phyloP scores from a whole-genome alignment of 2,797 vertebrate genomes.

The Cheirogaleus major region DNA sequence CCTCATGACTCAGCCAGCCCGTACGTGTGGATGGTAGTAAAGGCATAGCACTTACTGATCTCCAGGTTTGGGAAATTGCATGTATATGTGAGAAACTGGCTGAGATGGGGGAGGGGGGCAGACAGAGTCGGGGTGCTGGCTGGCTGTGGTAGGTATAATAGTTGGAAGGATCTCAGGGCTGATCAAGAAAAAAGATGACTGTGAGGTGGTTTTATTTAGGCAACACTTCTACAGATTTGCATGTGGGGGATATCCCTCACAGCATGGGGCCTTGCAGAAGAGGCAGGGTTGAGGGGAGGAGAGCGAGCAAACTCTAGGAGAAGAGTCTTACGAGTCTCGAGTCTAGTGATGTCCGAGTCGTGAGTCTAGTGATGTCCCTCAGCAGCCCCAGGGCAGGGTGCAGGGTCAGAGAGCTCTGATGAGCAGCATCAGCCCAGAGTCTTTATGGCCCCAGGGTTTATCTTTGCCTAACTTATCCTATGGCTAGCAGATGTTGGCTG shows the following conservation, averaged over 20 bases:
- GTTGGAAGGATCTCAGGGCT: not conserved
- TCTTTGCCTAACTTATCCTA: not conserved
- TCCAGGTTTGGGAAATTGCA: not conserved
- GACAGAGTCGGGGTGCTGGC: not conserved
- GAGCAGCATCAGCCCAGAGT: not conserved
- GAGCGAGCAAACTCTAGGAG: not conserved
- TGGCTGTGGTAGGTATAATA: too few species aligned
- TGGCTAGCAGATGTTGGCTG: too few species aligned
- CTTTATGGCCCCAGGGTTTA: not conserved
- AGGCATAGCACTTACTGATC: not conserved
- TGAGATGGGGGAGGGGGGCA: not conserved
- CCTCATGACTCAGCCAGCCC: not conserved
- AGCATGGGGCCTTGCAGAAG: not conserved
- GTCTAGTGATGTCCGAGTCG: not conserved
- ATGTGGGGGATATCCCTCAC: not conserved
- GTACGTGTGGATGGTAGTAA: not conserved
- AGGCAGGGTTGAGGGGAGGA: not conserved
- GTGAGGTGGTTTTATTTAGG: not conserved
- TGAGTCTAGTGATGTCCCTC: not conserved
- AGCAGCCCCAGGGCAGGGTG: not conserved
- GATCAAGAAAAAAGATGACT: not conserved
- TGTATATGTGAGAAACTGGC: not conserved
- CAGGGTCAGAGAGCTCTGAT: not conserved
- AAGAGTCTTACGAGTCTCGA: too few species aligned
- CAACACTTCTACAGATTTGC: not conserved